Conservation (phyloP, 2,797 vertebrate species). For the Lepus townsendii region DNA sequence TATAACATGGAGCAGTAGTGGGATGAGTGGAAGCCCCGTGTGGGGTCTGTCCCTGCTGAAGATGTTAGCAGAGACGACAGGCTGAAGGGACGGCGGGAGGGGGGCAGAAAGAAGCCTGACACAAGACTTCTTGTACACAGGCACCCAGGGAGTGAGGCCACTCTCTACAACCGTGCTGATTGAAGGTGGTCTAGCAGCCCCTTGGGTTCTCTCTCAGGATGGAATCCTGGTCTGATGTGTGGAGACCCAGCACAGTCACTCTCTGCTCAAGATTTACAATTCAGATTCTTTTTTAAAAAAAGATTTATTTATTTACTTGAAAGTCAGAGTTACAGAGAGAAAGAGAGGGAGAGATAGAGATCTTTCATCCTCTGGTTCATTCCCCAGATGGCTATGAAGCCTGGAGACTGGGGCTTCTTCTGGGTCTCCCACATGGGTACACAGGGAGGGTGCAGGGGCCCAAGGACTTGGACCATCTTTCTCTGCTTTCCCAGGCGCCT, state of each 20-base stretch:
- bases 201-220: not conserved
- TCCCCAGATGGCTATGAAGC: no score
- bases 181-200: not conserved
- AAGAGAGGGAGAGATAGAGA: no score
- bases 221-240: not conserved
- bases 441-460: no score
- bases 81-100: not conserved
- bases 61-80: not conserved
- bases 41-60: not conserved
- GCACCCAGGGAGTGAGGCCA: not conserved
- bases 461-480: no score
- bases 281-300: not conserved
- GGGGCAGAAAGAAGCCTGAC: not conserved
- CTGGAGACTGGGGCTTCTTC: no score
- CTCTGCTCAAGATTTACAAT: conserved; percentile 35
- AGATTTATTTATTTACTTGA: no score
- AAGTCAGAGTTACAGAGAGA: no score
- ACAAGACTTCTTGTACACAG: not conserved
- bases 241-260: not conserved
- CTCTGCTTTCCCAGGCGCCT: no score
- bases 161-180: not conserved
- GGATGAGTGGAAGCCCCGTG: not conserved
- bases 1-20: not conserved
- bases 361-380: no score
- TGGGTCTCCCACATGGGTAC: no score